phyloP scores from a whole-genome alignment of 2,888 invertebrate genomes.

The Acleris literana region DNA sequence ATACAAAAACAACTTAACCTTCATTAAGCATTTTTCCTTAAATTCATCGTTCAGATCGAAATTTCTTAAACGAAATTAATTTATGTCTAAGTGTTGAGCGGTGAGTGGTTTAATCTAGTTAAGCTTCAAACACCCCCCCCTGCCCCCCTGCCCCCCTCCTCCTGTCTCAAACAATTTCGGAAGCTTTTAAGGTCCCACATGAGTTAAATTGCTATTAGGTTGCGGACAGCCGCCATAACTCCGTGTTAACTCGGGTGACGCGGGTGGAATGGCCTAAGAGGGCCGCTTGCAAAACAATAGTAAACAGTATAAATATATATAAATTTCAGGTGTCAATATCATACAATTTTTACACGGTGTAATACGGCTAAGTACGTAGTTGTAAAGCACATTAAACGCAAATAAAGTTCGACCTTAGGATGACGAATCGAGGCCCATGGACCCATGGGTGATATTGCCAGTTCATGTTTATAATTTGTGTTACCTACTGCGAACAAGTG shows the following conservation, averaged over 20 bases:
- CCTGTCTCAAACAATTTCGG: constrained; percentile 45
- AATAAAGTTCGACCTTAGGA: no score
- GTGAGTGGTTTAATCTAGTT: constrained; percentile 41
- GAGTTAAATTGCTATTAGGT: constrained; percentile 44
- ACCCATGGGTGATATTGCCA: no score
- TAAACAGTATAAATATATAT: no score
- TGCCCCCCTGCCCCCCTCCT: neutral
- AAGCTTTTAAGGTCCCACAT: constrained; percentile 43
- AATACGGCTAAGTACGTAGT: no score
- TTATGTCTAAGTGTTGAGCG: constrained; percentile 32
- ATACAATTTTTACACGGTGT: no score
- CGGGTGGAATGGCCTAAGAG: constrained; percentile 5
- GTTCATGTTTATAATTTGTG: no score
- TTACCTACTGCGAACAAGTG: no score
- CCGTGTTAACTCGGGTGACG: constrained; percentile 5
- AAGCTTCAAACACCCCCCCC: constrained; percentile 36
- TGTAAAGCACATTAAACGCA: no score
- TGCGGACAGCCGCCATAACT: constrained; percentile 34
- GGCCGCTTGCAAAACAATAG: no score
- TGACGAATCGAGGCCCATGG: no score
- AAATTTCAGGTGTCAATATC: no score
- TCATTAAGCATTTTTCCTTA: constrained; percentile 12
- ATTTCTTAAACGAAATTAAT: constrained; percentile 34
- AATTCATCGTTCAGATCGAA: neutral
- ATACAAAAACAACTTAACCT: constrained; percentile 7